Evolutionary conservation across 2,797 vertebrate genomes (phyloP), one percentile per base, ranked within the genome.

Genomic region (Danio tinwini): DNA sequence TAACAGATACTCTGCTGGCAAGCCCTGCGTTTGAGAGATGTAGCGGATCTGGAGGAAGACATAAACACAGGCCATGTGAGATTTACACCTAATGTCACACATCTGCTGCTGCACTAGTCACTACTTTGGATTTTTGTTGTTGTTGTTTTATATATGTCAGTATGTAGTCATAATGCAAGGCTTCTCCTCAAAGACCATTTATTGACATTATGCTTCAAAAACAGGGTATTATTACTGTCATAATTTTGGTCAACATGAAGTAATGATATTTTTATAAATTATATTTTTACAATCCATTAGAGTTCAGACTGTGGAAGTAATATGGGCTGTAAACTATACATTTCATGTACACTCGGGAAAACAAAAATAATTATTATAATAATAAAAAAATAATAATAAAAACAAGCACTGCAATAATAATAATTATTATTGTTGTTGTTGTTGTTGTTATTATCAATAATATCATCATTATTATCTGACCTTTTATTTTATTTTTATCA

Each of bases 1-100:
- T 92, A 99, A 92, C 87, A 99, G 94, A 92, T 98, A 99, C 91
- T 99, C 98, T 61, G 98, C 98, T 61, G 98, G 98, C 85, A 99
- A 94, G 82, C 98, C 98, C 89, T 99, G 98, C 0, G 98, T 99
- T 93, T 99, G 98, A 70, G 98, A 99, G 92, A 99, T 98, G 93
- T 99, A 99, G 86, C 98, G 96, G 89, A 99, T 99, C 98, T 99
- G 93, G 62, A 91, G 91, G 86, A 92, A 49, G 37, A 78, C 56
- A 75, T 37, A 78, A 80, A 73, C 16, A 65, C 7, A 74, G 37
- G 37, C 11, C 11, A 68, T 74, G 56, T 17, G 12, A 55, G 50
- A 65, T 65, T 21, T 67, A 58, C 1, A 64, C 40, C 42, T 58
- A 42, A 55, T n/a, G 40, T 56, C 64, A 68, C 40, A 77, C 13